Conservation (phyloP, 1,140 invertebrate genomes). For the Mactra quadrangularis region DNA sequence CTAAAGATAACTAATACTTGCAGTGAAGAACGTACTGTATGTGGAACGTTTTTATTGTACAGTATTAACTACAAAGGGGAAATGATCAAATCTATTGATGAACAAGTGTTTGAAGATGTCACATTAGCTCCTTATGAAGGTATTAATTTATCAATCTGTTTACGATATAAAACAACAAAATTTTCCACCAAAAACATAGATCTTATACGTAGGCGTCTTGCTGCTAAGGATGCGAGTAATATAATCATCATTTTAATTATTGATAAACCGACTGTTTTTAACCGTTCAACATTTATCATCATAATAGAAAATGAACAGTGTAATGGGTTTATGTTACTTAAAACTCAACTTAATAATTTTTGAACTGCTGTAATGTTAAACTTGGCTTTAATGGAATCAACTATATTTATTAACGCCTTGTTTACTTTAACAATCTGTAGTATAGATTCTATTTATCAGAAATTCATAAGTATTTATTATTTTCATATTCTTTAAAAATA, state of each 20-base stretch:
- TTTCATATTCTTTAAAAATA: no score
- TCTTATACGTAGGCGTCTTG: neutral
- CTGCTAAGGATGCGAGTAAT: neutral
- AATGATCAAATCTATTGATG: neutral
- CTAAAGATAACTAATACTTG: neutral
- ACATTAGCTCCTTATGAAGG: neutral
- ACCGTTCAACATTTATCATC: no score
- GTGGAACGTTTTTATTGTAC: neutral
- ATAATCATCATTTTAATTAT: neutral
- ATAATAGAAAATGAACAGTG: no score
- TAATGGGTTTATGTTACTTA: no score
- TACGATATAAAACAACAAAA: neutral
- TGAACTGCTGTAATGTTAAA: no score
- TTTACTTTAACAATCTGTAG: no score
- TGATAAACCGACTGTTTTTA: slow-evolving; percentile 4
- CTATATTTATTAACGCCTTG: no score
- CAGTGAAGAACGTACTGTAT: neutral
- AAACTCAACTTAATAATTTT: no score
- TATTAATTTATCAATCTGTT: neutral
- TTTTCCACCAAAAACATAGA: neutral
- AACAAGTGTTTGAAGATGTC: neutral
- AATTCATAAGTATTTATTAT: no score
- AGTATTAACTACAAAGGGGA: neutral
- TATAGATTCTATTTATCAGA: no score
- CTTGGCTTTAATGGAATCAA: no score